Conservation (phyloP, 2,797 vertebrate genomes). For the Eidolon dupreanum region DNA sequence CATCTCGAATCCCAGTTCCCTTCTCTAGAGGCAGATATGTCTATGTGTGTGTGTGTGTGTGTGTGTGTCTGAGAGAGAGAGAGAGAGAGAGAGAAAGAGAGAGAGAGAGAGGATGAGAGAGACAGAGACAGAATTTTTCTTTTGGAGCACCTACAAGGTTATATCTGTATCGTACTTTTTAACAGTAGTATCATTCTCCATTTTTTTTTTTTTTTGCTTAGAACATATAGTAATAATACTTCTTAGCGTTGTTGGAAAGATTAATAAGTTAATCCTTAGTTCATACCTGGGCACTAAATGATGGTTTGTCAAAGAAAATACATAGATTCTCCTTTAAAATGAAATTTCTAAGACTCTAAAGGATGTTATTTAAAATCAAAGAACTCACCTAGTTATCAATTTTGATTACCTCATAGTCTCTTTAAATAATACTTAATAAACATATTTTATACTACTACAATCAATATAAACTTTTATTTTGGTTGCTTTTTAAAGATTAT, state of each 20-base stretch:
- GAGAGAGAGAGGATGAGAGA: not conserved
- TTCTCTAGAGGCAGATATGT: not conserved
- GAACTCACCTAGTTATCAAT: not conserved
- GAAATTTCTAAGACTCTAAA: slow-evolving; percentile 7
- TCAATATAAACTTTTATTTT: not conserved
- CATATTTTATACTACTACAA: not conserved
- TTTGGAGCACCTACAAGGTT: not conserved
- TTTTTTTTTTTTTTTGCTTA: not conserved
- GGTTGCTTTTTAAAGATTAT: not conserved
- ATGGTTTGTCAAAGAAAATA: not conserved
- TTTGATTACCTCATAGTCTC: not conserved
- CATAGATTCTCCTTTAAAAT: not conserved
- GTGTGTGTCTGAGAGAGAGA: no score
- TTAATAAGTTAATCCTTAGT: not conserved
- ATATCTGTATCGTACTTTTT: not conserved
- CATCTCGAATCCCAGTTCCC: not conserved
- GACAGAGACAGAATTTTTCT: not conserved
- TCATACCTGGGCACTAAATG: not conserved
- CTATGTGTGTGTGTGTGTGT: no score
- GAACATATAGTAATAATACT: not conserved
- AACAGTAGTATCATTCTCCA: not conserved
- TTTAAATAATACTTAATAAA: not conserved
- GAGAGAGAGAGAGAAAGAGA: not conserved
- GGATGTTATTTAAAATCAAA: not conserved
- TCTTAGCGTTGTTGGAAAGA: not conserved